phyloP scores from a whole-genome alignment of 1,140 invertebrate genomes.

The Copidosoma floridanum region DNA sequence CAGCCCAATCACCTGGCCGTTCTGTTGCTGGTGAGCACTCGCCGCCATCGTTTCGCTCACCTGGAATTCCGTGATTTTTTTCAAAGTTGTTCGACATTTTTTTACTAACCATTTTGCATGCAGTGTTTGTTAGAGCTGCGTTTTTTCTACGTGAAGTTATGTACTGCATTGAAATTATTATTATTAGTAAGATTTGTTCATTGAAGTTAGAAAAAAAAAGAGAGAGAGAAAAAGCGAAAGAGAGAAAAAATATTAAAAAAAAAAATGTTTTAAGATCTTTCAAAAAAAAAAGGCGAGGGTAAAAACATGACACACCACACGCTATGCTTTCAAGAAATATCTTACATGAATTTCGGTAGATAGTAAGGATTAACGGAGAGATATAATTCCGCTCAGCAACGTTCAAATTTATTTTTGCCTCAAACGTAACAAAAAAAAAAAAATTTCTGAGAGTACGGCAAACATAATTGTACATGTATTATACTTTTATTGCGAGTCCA shows the following conservation, averaged over 20 bases:
- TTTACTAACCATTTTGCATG: no score
- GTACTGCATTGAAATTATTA: no score
- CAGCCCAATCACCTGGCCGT: slow-evolving; percentile 60
- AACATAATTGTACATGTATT: background rate
- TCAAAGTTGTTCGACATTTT: no score
- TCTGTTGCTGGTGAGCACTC: slow-evolving; percentile 64
- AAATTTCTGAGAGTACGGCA: slow-evolving; percentile 7
- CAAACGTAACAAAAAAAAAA: slow-evolving; percentile 10
- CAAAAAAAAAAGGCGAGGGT: no score
- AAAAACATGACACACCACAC: slow-evolving; percentile 1
- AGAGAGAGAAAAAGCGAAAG: no score
- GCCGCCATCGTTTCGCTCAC: slow-evolving; percentile 77
- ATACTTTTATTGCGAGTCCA: slow-evolving; percentile 6
- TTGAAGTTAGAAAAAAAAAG: no score
- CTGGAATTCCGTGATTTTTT: no score
- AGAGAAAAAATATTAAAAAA: background rate
- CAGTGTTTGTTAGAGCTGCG: no score
- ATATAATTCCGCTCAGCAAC: background rate
- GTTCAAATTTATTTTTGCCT: slow-evolving; percentile 4
- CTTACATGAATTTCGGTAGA: background rate
- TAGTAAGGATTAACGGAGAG: slow-evolving; percentile 8
- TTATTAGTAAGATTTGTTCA: no score
- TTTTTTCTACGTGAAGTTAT: no score
- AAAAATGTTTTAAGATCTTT: no score
- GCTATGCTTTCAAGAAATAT: background rate